Percentiles rank a stretch among this genome's conserved stretches.
Conservation (phyloP, 2,113 vertebrate genomes). For the human (Homo sapiens) region DNA sequence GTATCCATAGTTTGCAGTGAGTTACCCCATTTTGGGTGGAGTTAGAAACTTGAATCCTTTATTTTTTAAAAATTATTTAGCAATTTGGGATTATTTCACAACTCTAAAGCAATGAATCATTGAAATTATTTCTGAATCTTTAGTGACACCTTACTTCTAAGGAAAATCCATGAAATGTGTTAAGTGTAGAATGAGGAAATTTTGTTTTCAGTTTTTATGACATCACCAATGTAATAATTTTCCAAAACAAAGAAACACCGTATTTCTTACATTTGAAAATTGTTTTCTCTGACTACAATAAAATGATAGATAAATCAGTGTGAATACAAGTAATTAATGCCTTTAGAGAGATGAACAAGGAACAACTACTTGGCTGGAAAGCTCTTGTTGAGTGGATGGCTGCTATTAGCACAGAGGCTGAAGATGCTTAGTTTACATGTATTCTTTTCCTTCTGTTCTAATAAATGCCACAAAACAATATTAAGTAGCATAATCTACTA, state of each 20-base stretch:
- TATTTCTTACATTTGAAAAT: background rate
- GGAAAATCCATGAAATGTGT: background rate
- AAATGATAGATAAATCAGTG: background rate
- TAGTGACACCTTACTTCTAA: background rate
- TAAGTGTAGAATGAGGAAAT: background rate
- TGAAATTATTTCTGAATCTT: background rate
- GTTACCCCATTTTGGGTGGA: background rate
- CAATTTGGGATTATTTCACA: background rate
- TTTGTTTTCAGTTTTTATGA: background rate
- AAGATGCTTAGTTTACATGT: accelerated
- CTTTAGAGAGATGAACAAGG: no score
- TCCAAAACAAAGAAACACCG: background rate
- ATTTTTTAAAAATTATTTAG: background rate
- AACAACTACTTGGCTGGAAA: background rate
- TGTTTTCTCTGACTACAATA: background rate
- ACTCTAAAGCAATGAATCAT: background rate
- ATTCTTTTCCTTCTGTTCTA: background rate
- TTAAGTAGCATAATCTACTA: background rate
- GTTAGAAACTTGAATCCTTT: background rate
- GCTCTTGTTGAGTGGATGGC: background rate
- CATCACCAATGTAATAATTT: background rate
- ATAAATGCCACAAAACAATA: background rate
- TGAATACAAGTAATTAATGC: no score
- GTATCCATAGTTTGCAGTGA: background rate
- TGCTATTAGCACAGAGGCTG: accelerated